phyloP scores from a whole-genome alignment of 2,113 vertebrate genomes.

The Notothenia coriiceps region DNA sequence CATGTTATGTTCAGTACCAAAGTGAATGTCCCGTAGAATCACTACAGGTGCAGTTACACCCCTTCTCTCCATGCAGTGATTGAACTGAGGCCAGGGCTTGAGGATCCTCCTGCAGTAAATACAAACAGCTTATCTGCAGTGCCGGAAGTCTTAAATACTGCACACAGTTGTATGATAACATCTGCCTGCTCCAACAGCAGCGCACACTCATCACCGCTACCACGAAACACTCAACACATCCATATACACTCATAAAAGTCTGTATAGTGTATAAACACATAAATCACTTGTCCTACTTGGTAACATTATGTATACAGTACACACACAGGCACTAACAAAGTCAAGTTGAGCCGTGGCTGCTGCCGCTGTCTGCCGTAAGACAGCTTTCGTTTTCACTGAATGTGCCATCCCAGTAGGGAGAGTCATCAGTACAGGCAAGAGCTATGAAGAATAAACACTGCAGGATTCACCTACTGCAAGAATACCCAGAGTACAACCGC shows the following conservation, averaged over 20 bases:
- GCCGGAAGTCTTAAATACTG: conserved; percentile 42
- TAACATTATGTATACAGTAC: conserved; percentile 56
- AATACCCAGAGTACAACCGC: too few relatives aligned
- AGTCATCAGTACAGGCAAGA: conserved; percentile 22
- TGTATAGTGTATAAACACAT: conserved; percentile 48
- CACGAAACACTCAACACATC: conserved; percentile 27
- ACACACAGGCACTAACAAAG: conserved; percentile 65
- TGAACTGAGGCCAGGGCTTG: too few relatives aligned
- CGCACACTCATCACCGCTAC: conserved; percentile 3
- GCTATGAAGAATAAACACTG: conserved; percentile 34
- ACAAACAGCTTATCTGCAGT: conserved; percentile 50
- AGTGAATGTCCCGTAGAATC: neutral
- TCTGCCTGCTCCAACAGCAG: conserved; percentile 28
- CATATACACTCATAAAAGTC: conserved; percentile 56
- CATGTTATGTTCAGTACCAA: neutral
- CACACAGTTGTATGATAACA: conserved; percentile 28
- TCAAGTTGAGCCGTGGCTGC: conserved; percentile 49
- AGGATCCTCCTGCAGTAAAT: conserved; percentile 18
- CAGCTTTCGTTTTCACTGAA: conserved; percentile 65
- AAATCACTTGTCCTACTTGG: conserved; percentile 46
- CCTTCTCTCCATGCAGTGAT: neutral
- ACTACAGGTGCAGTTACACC: neutral
- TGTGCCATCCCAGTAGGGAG: conserved; percentile 61
- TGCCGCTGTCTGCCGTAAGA: conserved; percentile 39
- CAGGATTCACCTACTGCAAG: conserved; percentile 6